A percentile compares a stretch with the other conserved stretches of the same genome.
These are phyloP conservation scores for Bucorvus abyssinicus DNA, from an alignment of 2,797 vertebrate genomes.

Conservation along the genomic window DNA sequence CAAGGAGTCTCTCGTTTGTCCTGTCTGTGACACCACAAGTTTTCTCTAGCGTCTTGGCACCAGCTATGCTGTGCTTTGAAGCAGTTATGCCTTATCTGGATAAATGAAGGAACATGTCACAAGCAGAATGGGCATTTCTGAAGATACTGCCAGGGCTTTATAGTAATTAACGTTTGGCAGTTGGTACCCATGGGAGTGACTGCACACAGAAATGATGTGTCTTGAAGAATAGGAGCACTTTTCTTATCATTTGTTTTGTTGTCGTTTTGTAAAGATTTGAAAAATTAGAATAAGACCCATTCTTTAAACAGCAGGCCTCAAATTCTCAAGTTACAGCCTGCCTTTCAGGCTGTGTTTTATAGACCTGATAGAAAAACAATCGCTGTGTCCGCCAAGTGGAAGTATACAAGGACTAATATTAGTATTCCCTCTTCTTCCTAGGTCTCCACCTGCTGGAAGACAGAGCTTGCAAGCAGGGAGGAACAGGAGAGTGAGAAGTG, in stretches of 20 bases:
- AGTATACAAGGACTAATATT: background rate
- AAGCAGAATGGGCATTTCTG: background rate
- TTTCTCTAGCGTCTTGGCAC: background rate
- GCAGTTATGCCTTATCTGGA: background rate
- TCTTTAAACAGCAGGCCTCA: background rate
- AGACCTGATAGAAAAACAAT: background rate
- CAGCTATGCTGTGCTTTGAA: fast-evolving
- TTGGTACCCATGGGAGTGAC: background rate
- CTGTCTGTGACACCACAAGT: fast-evolving
- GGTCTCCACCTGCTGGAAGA: conserved; percentile 76
- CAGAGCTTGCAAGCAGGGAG: conserved; percentile 71
- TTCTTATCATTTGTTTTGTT: background rate
- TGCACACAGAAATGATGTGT: background rate
- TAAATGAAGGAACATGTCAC: background rate
- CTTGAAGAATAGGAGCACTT: background rate
- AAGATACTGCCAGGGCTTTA: background rate
- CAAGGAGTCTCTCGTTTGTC: background rate
- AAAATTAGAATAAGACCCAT: background rate
- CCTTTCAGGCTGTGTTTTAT: background rate
- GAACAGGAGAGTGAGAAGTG: conserved; percentile 62
- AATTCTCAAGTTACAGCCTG: background rate
- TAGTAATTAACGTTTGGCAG: background rate
- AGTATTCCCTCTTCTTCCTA: conserved; percentile 56
- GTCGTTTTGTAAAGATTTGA: background rate
- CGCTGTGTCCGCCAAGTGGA: background rate